Evolutionary conservation across 1,140 invertebrate species (phyloP).

Genomic region (Penaeus vannamei): DNA sequence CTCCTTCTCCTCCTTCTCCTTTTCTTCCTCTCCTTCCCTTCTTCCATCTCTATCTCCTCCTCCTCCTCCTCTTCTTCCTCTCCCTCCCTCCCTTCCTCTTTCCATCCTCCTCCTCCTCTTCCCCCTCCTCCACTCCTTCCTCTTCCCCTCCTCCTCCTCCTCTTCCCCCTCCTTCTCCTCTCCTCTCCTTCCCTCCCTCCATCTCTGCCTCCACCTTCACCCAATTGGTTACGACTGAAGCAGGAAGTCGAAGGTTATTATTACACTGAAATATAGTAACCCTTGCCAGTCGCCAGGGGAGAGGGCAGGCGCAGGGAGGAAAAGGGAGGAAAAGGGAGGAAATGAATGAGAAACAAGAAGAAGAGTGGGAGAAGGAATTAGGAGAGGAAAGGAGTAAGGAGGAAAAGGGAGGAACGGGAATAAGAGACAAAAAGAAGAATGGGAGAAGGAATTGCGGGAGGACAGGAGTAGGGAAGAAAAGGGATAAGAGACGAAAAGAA

Average conservation of each 20-base stretch:
- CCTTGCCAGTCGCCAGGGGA: background rate
- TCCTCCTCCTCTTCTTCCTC: background rate
- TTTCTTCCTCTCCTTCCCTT: no score
- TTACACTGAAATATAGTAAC: constrained; percentile 12
- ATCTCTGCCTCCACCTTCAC: background rate
- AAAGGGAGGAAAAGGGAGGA: background rate
- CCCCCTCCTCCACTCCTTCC: background rate
- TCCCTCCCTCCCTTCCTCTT: background rate
- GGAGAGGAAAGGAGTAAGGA: background rate
- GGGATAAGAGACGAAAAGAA: background rate
- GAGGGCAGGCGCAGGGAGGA: background rate
- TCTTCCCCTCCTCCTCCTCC: no score
- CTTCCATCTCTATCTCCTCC: no score
- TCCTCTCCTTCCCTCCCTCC: no score
- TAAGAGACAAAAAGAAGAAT: no score
- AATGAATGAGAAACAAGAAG: background rate
- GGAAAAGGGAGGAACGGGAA: background rate
- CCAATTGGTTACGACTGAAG: background rate
- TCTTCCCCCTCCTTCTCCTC: background rate
- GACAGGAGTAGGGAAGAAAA: background rate
- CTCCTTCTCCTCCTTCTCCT: background rate
- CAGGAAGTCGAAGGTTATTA: constrained; percentile 20
- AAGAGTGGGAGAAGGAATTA: background rate
- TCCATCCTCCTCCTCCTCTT: background rate
- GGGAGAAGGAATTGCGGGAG: background rate